phyloP scores from a whole-genome alignment of 2,888 invertebrate genomes.

The Cenopis cana region DNA sequence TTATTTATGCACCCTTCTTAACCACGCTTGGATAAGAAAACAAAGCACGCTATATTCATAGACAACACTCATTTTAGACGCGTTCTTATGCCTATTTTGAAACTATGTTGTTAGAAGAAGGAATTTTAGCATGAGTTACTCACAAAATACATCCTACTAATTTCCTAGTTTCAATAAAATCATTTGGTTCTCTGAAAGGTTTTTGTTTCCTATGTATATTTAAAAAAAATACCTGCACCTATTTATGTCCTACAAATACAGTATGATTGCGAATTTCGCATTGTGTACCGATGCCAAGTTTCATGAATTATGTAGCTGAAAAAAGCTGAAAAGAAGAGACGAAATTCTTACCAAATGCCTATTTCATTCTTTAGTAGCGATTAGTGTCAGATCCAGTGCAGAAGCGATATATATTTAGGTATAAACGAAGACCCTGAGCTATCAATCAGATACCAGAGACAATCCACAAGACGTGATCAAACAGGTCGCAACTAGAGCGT shows the following conservation, averaged over 20 bases:
- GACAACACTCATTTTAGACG: slow-evolving; percentile 36
- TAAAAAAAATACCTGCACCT: too few relatives aligned
- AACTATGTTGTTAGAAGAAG: not conserved
- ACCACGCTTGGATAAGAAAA: slow-evolving; percentile 74
- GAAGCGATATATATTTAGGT: not conserved
- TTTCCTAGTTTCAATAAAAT: not conserved
- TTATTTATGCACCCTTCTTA: slow-evolving; percentile 83
- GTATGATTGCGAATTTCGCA: not conserved
- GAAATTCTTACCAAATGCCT: not conserved
- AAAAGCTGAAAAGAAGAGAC: not conserved
- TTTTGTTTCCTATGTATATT: too few relatives aligned
- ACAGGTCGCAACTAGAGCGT: slow-evolving; percentile 77
- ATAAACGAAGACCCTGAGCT: slow-evolving; percentile 26
- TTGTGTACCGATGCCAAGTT: not conserved
- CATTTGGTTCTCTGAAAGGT: not conserved
- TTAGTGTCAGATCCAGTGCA: not conserved
- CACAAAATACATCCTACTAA: not conserved
- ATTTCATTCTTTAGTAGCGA: not conserved
- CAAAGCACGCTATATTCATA: slow-evolving; percentile 46
- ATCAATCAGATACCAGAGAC: slow-evolving; percentile 64
- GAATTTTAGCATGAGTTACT: not conserved
- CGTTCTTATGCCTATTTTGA: slow-evolving; percentile 13
- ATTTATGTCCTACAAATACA: not conserved
- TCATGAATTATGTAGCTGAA: too few relatives aligned
- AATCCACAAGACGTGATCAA: slow-evolving; percentile 61